Percentiles rank a stretch among this genome's conserved stretches.
Conservation (phyloP, 2,797 vertebrate species). For the Luscinia luscinia region DNA sequence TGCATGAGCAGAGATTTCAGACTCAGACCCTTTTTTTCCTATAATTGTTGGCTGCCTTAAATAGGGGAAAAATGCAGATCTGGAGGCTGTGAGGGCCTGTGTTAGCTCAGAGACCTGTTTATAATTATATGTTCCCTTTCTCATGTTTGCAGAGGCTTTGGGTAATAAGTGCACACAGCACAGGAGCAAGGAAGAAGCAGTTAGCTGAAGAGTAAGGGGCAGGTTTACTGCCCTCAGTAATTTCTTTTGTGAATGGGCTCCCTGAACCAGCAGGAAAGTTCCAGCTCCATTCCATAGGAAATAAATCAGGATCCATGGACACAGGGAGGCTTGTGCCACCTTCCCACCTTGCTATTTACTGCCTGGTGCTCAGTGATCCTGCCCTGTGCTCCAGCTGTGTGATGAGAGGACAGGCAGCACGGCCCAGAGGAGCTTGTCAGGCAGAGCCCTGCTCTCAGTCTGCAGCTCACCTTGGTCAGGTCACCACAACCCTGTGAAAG, state of each 20-base stretch:
- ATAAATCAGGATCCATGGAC: not conserved
- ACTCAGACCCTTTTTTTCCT: not conserved
- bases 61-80: not conserved
- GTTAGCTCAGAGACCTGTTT: not conserved
- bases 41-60: not conserved
- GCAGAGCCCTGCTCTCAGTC: not conserved
- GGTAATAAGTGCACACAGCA: not conserved
- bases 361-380: no score
- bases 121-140: not conserved
- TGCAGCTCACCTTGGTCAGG: not conserved
- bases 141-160: not conserved
- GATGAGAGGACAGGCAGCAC: not conserved
- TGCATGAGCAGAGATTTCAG: not conserved
- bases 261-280: not conserved
- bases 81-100: not conserved
- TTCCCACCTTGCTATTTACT: not conserved
- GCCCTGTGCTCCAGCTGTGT: not conserved
- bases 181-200: not conserved
- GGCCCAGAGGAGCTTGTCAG: not conserved
- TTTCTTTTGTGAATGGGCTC: not conserved
- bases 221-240: slow-evolving; percentile 1
- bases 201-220: slow-evolving; percentile 19
- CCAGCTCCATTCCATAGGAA: not conserved
- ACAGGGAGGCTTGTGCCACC: not conserved
- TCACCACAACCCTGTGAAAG: not conserved